Base-by-base conservation (phyloP, 2,888 invertebrate species). In the Aplocera efformata region DNA sequence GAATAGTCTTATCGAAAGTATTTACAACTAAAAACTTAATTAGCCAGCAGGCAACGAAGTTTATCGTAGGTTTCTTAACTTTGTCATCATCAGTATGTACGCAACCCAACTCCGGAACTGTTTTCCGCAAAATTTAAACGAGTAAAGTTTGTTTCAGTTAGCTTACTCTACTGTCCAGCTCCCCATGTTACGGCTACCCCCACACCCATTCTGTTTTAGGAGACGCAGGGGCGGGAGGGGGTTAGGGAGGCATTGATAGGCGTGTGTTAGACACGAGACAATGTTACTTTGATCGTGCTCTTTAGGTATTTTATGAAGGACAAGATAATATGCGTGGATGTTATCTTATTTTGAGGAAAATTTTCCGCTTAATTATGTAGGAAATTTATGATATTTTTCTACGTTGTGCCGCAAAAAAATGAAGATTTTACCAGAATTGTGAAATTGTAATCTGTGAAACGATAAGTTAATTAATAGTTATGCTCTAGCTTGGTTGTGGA, bases 91-190 rank as follows among this genome's bases (percentile, higher is more conserved):
- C 70, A 65, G 66, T 71, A 70, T 75, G 72, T 76, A 80, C 79
- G 79, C 75, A 77, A 73, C 67, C 63, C 56, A 64, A 76, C 70
- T 71, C 63, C 38, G 70, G 62, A 74, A 76, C 73, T 60, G 68
- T 71, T 73, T 57, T 49, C 79, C 79, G 78, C 83, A 82, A 82
- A 84, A 80, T 85, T 86, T 85, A 85, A 88, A 88, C 83, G 88
- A 86, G 86, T 78, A 85, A 88, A 86, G 81, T 86, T 86, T 77
- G 79, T 77, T 77, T 78, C 72, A 73, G 80, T 79, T 74, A 71
- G 79, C 73, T 79, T 73, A 69, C 76, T 73, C 72, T 67, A 78
- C 76, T 79, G 83, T 81, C 84, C 80, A 70, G 67, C 60, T 55
- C 53, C 43, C 61, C 63, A 62, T 57, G 44, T 43, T 42, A 50